Evolutionary conservation across 2,113 vertebrate species (phyloP).

Genomic region (Salvator merianae): DNA sequence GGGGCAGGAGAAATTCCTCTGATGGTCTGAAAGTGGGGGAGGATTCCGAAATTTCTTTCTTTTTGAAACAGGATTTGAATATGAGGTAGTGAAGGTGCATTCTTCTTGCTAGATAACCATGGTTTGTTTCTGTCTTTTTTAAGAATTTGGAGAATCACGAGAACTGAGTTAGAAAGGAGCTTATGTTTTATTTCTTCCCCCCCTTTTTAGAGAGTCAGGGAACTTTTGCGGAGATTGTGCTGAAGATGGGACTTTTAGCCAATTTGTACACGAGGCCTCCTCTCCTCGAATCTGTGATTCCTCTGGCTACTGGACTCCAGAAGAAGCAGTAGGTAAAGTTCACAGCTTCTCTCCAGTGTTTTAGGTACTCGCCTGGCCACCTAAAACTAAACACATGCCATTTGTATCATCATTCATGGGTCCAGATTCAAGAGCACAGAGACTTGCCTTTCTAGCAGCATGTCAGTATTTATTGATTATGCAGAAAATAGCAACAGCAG

Average conservation of each 20-base stretch:
- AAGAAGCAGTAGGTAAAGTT: conserved; percentile 91
- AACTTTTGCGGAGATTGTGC: conserved; percentile 82
- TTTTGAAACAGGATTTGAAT: not conserved
- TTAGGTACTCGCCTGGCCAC: not conserved
- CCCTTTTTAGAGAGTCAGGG: conserved; percentile 69
- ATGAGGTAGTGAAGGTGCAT: too few species aligned
- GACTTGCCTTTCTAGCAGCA: too few species aligned
- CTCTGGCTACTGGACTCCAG: conserved; percentile 96
- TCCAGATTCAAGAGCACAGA: too few species aligned
- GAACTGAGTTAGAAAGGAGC: not conserved
- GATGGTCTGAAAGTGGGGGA: too few species aligned
- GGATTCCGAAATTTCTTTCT: not conserved
- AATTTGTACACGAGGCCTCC: conserved; percentile 86
- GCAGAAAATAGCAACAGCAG: too few species aligned
- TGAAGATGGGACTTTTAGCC: conserved; percentile 84
- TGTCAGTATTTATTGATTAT: too few species aligned
- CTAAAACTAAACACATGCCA: not conserved
- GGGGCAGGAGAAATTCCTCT: not conserved
- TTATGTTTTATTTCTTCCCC: not conserved
- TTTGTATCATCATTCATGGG: too few species aligned
- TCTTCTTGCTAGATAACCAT: not conserved
- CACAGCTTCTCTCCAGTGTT: not conserved
- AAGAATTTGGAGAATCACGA: not conserved
- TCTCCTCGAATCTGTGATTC: conserved; percentile 91
- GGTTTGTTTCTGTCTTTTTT: not conserved